Evolutionary conservation across 2,797 vertebrate genomes (phyloP).

Genomic region (Hydrocynus forskahlii): DNA sequence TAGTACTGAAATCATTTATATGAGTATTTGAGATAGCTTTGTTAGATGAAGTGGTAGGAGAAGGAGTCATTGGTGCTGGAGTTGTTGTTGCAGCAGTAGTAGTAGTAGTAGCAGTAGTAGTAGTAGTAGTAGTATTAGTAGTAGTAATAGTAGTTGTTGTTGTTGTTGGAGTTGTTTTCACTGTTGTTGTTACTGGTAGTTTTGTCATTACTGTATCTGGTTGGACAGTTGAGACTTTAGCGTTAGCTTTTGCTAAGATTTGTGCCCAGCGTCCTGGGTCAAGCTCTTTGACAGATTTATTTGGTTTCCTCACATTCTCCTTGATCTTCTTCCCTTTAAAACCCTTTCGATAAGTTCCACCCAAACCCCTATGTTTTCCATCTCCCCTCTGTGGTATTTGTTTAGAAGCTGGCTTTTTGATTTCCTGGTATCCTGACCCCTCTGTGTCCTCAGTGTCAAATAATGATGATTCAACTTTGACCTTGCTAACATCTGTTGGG

Average conservation of each 20-base stretch:
- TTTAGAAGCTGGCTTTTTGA: slow-evolving; percentile 63
- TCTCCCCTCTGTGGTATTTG: slow-evolving; percentile 65
- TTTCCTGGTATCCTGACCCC: slow-evolving; percentile 76
- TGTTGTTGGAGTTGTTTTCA: slow-evolving; percentile 27
- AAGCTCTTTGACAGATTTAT: slow-evolving; percentile 76
- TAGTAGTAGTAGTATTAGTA: background rate
- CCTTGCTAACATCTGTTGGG: slow-evolving; percentile 51
- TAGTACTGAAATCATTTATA: slow-evolving; percentile 25
- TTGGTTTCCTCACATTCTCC: slow-evolving; percentile 73
- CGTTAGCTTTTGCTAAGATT: slow-evolving; percentile 74
- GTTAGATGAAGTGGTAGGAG: slow-evolving; percentile 30
- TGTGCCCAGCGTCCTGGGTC: slow-evolving; percentile 77
- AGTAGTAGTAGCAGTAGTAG: slow-evolving; percentile 5
- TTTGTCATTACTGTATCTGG: slow-evolving; percentile 59
- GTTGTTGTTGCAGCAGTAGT: background rate
- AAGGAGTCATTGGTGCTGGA: background rate
- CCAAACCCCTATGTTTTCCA: slow-evolving; percentile 59
- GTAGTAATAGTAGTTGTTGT: slow-evolving; percentile 46
- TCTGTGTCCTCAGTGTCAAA: slow-evolving; percentile 61
- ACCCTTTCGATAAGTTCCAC: slow-evolving; percentile 46
- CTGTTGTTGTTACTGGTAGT: slow-evolving; percentile 54
- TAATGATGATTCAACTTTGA: slow-evolving; percentile 43
- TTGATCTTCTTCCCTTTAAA: slow-evolving; percentile 67
- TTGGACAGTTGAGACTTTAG: slow-evolving; percentile 60
- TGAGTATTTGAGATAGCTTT: slow-evolving; percentile 18